phyloP scores from a whole-genome alignment of 2,888 invertebrate species.

The Koerneria pararmatus region DNA sequence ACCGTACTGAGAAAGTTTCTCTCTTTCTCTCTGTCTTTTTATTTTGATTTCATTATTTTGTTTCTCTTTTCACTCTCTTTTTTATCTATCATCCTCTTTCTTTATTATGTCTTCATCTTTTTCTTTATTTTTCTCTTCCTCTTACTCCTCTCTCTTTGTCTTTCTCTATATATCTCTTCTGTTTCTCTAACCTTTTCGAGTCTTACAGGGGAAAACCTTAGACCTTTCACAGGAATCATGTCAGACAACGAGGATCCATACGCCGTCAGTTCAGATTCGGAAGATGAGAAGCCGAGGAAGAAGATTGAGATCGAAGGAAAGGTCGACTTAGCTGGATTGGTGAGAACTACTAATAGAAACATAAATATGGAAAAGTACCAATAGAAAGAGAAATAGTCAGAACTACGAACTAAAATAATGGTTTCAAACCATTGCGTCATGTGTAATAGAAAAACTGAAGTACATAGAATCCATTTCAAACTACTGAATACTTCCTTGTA shows the following conservation, averaged over 20 bases:
- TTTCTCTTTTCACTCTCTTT: no score
- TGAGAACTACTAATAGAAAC: not conserved
- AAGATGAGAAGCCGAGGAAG: constrained; percentile 48
- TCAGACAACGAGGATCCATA: constrained; percentile 58
- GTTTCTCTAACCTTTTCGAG: not conserved
- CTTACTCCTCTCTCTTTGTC: no score
- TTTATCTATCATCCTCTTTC: not conserved
- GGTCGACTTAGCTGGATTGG: constrained; percentile 18
- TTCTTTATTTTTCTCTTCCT: not conserved
- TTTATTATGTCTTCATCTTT: not conserved
- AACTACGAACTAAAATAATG: no score
- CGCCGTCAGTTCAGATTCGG: constrained; percentile 55
- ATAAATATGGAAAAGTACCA: no score
- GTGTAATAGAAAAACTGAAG: no score
- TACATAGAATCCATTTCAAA: no score
- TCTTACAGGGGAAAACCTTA: not conserved
- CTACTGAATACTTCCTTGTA: no score
- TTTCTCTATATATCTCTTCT: not conserved
- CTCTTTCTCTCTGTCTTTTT: no score
- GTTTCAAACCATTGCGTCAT: no score
- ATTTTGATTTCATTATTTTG: no score
- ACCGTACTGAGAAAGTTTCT: no score
- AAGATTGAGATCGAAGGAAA: constrained; percentile 55
- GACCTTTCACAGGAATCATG: constrained; percentile 30
- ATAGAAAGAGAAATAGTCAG: no score